Conservation (phyloP, 2,888 invertebrate genomes). For the Xylocampa areola region DNA sequence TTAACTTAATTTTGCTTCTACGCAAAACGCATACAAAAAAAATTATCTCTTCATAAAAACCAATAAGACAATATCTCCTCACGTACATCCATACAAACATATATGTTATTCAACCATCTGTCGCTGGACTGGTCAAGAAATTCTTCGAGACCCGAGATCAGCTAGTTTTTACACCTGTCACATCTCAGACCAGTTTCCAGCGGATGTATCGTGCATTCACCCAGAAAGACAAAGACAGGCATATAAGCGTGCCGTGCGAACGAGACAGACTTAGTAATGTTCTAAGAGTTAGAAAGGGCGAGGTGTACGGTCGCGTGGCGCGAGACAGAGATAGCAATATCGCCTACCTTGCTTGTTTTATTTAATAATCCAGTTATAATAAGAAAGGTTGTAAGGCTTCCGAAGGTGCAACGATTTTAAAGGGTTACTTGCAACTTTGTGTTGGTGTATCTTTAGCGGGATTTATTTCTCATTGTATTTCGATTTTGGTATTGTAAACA, state of each 20-base stretch:
- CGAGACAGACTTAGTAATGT: constrained; percentile 39
- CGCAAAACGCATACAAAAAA: constrained; percentile 36
- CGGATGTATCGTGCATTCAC: constrained; percentile 84
- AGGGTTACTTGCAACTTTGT: constrained; percentile 56
- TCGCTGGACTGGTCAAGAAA: constrained; percentile 73
- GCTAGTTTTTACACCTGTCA: constrained; percentile 84
- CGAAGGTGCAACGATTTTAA: constrained; percentile 58
- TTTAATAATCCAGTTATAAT: constrained; percentile 81
- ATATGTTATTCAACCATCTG: constrained; percentile 51
- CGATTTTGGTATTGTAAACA: constrained; percentile 38
- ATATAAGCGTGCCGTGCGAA: constrained; percentile 73
- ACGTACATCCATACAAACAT: no score
- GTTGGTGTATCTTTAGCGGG: constrained; percentile 29
- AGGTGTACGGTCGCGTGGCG: constrained; percentile 78
- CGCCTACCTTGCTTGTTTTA: constrained; percentile 61
- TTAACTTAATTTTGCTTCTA: constrained; percentile 4
- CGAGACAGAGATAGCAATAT: constrained; percentile 59
- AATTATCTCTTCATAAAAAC: constrained; percentile 10
- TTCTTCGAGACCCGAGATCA: constrained; percentile 56
- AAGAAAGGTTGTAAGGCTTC: constrained; percentile 67
- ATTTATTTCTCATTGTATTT: constrained; percentile 39
- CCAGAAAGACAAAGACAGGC: constrained; percentile 67
- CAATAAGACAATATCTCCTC: constrained; percentile 14
- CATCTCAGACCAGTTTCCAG: constrained; percentile 74
- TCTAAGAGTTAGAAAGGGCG: constrained; percentile 41